Evolutionary conservation across 2,888 invertebrate species (phyloP).

Genomic region (Leptinotarsa rubiginosa): DNA sequence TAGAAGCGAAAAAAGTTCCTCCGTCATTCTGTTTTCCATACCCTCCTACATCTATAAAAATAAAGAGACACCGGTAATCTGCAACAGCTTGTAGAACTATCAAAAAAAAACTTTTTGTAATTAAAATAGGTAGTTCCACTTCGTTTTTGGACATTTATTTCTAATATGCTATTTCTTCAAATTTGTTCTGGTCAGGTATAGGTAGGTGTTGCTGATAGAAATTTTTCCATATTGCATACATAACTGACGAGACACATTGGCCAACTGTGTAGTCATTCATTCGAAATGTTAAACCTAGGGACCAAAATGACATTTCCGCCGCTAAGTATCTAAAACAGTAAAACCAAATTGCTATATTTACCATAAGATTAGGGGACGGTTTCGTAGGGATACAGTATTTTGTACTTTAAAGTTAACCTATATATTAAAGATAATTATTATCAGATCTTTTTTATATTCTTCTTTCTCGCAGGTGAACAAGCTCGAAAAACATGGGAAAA

Average conservation of each 20-base stretch:
- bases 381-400: no score
- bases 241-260: no score
- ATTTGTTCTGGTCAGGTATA: no score
- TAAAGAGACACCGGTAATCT: conserved; percentile 37
- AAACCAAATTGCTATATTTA: no score
- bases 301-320: neutral
- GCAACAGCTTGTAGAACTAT: conserved; percentile 39
- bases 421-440: no score
- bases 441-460: no score
- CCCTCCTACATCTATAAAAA: conserved; percentile 44
- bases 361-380: no score
- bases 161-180: conserved; percentile 11
- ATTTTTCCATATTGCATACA: no score
- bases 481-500: no score
- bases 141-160: conserved; percentile 36
- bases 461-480: no score
- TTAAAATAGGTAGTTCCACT: conserved; percentile 44
- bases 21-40: conserved; percentile 51
- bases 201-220: no score
- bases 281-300: neutral
- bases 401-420: no score
- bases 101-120: conserved; percentile 43
- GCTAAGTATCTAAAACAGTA: neutral
- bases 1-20: conserved; percentile 40
- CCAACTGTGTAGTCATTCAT: neutral